Percentiles rank a stretch among this genome's conserved stretches.
Evolutionary conservation across 1,140 invertebrate species (phyloP).

Genomic region (Pogonomyrmex californicus): DNA sequence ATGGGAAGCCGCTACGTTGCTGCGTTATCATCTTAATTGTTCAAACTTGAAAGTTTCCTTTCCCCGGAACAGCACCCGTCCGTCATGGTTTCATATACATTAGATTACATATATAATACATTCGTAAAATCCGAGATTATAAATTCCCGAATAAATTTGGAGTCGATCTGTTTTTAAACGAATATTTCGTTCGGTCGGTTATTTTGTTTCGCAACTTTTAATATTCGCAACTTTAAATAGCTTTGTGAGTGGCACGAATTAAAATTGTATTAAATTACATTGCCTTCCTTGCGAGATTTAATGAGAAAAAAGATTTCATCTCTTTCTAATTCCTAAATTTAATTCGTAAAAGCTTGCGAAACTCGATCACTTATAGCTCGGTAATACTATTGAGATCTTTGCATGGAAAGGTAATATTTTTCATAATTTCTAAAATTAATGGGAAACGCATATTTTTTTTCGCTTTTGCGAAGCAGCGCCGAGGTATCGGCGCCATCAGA

Average conservation of each 20-base stretch:
- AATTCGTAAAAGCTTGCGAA: neutral
- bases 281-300: slow-evolving; percentile 6
- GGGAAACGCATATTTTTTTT: neutral
- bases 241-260: neutral
- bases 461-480: neutral
- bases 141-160: neutral
- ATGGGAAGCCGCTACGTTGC: slow-evolving; percentile 59
- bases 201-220: slow-evolving; percentile 13
- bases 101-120: slow-evolving; percentile 20
- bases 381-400: neutral
- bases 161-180: neutral
- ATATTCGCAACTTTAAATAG: neutral
- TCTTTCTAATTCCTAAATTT: neutral
- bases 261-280: slow-evolving; percentile 16
- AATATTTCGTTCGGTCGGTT: slow-evolving; percentile 14
- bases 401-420: neutral
- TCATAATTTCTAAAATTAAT: neutral
- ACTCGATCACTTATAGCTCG: neutral
- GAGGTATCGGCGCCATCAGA: slow-evolving; percentile 8
- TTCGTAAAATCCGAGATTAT: neutral
- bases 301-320: slow-evolving; percentile 10
- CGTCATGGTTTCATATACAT: slow-evolving; percentile 47
- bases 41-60: slow-evolving; percentile 32
- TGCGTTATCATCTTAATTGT: slow-evolving; percentile 70
- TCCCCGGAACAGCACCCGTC: slow-evolving; percentile 23